A percentile compares a stretch with the other conserved stretches of the same genome.
These are phyloP conservation scores for Athene noctua DNA, from an alignment of 2,113 vertebrate genomes.

Conservation along the genomic window DNA sequence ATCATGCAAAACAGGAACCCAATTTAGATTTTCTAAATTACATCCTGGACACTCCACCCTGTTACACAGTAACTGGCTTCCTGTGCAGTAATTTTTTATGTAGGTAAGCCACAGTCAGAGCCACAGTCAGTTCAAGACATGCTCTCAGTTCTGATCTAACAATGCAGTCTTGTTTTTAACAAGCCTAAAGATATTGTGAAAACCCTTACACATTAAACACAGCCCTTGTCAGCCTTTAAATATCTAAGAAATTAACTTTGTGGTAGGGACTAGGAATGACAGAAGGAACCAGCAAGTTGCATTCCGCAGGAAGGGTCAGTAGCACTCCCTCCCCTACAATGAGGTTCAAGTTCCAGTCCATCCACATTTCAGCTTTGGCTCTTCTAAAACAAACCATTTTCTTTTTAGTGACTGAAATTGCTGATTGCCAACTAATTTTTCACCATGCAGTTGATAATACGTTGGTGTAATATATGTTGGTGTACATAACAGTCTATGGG, in stretches of 20 bases:
- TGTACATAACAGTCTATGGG: background rate
- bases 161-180: background rate
- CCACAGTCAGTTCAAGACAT: background rate
- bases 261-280: background rate
- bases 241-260: background rate
- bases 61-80: background rate
- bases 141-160: background rate
- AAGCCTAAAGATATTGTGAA: background rate
- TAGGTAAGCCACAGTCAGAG: background rate
- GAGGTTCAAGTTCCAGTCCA: background rate
- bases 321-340: background rate
- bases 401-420: background rate
- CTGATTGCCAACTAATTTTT: background rate
- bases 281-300: background rate
- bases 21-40: background rate
- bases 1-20: background rate
- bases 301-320: background rate
- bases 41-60: background rate
- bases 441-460: background rate
- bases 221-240: background rate
- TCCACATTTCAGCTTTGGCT: background rate
- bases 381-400: background rate
- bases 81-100: background rate
- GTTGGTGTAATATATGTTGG: background rate
- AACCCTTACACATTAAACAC: background rate